Base-by-base conservation (phyloP, 2,888 invertebrate species). In the Trichogramma dendrolimi region DNA sequence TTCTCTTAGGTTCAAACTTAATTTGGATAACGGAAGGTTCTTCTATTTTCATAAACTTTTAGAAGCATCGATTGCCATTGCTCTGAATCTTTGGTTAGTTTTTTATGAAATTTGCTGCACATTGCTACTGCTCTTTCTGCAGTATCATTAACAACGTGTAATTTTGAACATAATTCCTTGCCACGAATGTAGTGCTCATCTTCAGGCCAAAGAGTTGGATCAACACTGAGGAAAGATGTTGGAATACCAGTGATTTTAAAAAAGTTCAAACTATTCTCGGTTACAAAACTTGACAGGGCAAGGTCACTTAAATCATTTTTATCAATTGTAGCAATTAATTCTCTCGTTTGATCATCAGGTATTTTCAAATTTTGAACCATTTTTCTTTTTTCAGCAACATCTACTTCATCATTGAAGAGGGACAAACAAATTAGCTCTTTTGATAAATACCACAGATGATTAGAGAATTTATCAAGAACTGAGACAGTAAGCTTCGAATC, bases 381-480 rank as follows among this genome's bases (percentile, higher is more conserved):
- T 55, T 59, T 47, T 8, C 4, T 56, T 52, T 64, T 64, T 4
- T 14, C 42, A 46, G 47, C 11, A 6, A 53, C 6, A 27, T 52
- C 8, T 27, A 64, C 50, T 11, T 43, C 46, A 14, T 61, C 53
- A 51, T 62, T 58, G 46, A 62, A 64, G 10, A 64, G 54, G 10
- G 62, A 14, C 38, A 62, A 55, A 14, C 41, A 41, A 8, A 44
- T 43, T n/a, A 61, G 41, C 8, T 63, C 54, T 44, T 61, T 51
- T 14, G 56, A 49, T 48, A 63, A 58, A 41, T 63, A 61, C 60
- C 63, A 63, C 43, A 63, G 51, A 48, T 63, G 63, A 11, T 46
- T 14, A 38, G 41, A 10, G 6, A 60, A 43, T 53, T 56, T 63
- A 5, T 42, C 44, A n/a, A 43, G 10, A n/a, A 58, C 46, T 10